Evolutionary conservation across 2,797 vertebrate genomes (phyloP).

Genomic region (Potorous gilbertii): DNA sequence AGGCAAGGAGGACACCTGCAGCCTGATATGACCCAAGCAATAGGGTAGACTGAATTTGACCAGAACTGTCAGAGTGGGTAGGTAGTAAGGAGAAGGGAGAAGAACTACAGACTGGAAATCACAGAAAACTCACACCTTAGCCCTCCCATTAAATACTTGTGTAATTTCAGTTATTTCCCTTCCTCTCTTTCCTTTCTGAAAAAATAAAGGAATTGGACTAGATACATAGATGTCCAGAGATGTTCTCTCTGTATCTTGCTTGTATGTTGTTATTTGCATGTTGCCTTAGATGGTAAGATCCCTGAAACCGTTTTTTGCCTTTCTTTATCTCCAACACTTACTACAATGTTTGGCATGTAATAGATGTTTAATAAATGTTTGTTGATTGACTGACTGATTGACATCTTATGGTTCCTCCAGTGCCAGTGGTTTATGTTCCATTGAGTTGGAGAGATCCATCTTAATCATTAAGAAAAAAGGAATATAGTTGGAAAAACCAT

Average conservation of each 20-base stretch:
- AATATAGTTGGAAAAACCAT: neutral
- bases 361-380: neutral
- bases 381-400: neutral
- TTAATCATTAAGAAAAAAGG: neutral
- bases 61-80: neutral
- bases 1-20: neutral
- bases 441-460: neutral
- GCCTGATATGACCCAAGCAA: neutral
- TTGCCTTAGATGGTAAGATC: neutral
- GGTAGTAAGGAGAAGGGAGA: neutral
- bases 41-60: neutral
- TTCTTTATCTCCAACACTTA: neutral
- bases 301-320: neutral
- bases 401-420: neutral
- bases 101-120: neutral
- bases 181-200: neutral
- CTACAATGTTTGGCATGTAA: neutral
- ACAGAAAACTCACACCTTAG: neutral
- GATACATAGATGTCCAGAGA: neutral
- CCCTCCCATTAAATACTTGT: neutral
- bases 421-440: neutral
- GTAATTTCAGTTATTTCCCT: neutral
- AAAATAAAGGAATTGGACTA: neutral
- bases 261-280: neutral
- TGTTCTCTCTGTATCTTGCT: neutral